Conservation (phyloP, 2,113 vertebrate genomes). For the Lasiurus cinereus region DNA sequence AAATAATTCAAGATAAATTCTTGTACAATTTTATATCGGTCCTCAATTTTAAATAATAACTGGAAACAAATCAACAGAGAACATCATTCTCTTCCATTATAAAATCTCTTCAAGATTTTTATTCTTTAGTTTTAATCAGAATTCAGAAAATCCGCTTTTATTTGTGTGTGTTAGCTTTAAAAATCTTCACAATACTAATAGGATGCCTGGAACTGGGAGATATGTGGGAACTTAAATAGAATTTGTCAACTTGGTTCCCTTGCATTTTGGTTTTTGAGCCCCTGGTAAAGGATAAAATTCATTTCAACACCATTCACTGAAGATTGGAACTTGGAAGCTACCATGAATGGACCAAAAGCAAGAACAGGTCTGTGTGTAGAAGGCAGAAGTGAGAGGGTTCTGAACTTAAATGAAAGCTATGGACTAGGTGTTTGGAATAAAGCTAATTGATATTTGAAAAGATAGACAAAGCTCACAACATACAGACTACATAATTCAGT, state of each 20-base stretch:
- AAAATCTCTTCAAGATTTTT: constrained; percentile 65
- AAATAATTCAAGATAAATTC: constrained; percentile 47
- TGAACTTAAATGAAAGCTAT: constrained; percentile 7
- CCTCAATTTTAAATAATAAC: constrained; percentile 19
- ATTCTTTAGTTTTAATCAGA: constrained; percentile 62
- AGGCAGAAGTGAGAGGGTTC: neutral
- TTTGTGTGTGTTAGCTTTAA: constrained; percentile 55
- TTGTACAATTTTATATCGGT: neutral
- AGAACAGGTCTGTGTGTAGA: neutral
- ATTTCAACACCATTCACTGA: constrained; percentile 48
- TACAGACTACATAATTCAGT: neutral
- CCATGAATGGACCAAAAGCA: neutral
- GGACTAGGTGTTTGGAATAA: neutral
- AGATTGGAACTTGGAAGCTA: neutral
- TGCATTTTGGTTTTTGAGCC: constrained; percentile 53
- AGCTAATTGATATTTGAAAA: neutral
- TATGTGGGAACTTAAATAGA: constrained; percentile 21
- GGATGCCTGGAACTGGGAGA: constrained; percentile 41
- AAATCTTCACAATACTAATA: constrained; percentile 30
- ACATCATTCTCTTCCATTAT: neutral
- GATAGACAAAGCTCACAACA: neutral
- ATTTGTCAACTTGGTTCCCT: constrained; percentile 55
- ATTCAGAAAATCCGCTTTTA: constrained; percentile 28
- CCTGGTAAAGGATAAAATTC: constrained; percentile 22
- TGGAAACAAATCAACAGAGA: neutral